Evolutionary conservation across 2,888 invertebrate species (phyloP).

Genomic region (Osmoderma eremita): DNA sequence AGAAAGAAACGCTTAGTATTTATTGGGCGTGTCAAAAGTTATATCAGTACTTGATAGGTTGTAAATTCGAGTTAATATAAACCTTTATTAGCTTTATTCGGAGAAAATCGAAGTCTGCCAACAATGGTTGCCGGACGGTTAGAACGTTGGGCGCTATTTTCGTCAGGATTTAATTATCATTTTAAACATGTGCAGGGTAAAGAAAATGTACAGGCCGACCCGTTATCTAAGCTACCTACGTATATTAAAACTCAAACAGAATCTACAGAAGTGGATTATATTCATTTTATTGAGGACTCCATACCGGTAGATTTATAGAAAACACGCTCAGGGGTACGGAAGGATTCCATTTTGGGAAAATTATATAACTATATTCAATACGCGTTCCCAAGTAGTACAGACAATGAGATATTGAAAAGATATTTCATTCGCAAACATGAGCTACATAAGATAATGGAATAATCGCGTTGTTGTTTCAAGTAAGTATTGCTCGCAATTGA

Average conservation of each 20-base stretch:
- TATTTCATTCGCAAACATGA: not conserved
- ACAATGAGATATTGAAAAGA: not conserved
- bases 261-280: not conserved
- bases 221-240: not conserved
- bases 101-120: slow-evolving; percentile 52
- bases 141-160: slow-evolving; percentile 51
- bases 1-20: slow-evolving; percentile 54
- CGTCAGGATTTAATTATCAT: slow-evolving; percentile 10
- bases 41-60: slow-evolving; percentile 54
- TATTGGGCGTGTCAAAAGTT: slow-evolving; percentile 51
- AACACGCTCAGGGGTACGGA: slow-evolving; percentile 26
- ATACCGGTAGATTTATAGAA: not conserved
- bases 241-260: too few species aligned
- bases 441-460: slow-evolving; percentile 4
- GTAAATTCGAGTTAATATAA: slow-evolving; percentile 54
- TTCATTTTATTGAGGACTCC: not conserved
- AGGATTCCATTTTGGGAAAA: slow-evolving; percentile 5
- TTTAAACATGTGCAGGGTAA: slow-evolving; percentile 16
- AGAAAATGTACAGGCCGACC: not conserved
- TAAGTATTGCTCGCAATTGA: slow-evolving; percentile 2
- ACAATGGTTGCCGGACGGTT: slow-evolving; percentile 54
- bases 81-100: slow-evolving; percentile 52
- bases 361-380: slow-evolving; percentile 11
- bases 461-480: slow-evolving; percentile 19
- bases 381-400: slow-evolving; percentile 8